These are phyloP conservation scores for Drosophila recens DNA, from an alignment of 2,888 invertebrate species.

Conservation along the genomic window DNA sequence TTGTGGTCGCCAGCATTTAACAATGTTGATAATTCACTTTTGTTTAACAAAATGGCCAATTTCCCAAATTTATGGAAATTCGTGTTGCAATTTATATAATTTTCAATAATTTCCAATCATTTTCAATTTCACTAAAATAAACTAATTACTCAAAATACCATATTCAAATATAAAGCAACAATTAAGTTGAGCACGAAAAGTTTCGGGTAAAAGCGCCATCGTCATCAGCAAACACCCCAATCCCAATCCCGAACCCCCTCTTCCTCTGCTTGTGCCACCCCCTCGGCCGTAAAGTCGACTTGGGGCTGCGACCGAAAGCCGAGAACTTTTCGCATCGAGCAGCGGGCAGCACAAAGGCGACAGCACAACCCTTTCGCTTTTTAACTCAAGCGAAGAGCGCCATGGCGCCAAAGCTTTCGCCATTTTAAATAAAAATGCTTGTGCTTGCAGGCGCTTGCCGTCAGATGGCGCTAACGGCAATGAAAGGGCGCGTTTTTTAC, in stretches of 20 bases:
- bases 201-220: constrained; percentile 21
- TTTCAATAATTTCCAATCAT: constrained; percentile 20
- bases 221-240: neutral
- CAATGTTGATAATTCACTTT: constrained; percentile 24
- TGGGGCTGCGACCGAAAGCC: constrained; percentile 4
- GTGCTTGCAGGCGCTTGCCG: constrained; percentile 52
- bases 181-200: constrained; percentile 21
- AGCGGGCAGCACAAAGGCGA: constrained; percentile 36
- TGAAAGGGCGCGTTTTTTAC: constrained; percentile 22
- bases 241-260: neutral
- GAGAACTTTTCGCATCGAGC: constrained; percentile 31
- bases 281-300: neutral
- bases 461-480: constrained; percentile 56
- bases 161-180: constrained; percentile 3
- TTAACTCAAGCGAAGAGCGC: constrained; percentile 63
- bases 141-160: constrained; percentile 16
- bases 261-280: neutral
- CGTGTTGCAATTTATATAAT: constrained; percentile 11
- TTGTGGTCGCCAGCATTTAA: constrained; percentile 8
- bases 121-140: constrained; percentile 18
- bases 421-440: constrained; percentile 76
- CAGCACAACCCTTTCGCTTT: constrained; percentile 74
- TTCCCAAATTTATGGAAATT: constrained; percentile 17
- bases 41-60: constrained; percentile 16
- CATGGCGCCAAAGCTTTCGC: constrained; percentile 79